Conservation (phyloP, 1,140 invertebrate species). For the Chelonus insularis region DNA sequence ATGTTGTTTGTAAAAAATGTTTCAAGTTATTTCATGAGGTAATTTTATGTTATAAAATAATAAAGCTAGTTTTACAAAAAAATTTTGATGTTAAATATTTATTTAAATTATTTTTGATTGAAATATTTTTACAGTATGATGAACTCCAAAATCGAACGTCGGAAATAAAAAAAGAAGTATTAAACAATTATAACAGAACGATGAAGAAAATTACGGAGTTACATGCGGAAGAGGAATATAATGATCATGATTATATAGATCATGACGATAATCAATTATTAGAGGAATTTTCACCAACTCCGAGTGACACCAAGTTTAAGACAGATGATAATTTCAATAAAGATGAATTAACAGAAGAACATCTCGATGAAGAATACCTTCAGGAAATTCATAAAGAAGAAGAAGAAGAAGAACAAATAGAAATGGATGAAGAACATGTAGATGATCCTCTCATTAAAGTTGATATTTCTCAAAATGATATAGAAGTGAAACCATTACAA, state of each 20-base stretch:
- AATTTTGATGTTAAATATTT: no score
- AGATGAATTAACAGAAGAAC: slow-evolving; percentile 9
- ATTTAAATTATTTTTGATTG: no score
- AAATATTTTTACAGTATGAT: slow-evolving; percentile 60
- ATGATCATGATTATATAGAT: slow-evolving; percentile 56
- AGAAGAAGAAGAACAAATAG: not conserved
- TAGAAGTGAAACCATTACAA: slow-evolving; percentile 25
- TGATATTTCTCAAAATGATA: slow-evolving; percentile 25
- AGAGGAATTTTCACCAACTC: slow-evolving; percentile 18
- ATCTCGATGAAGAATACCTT: slow-evolving; percentile 2
- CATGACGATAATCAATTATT: slow-evolving; percentile 39
- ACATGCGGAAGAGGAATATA: slow-evolving; percentile 47
- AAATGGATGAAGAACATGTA: slow-evolving; percentile 7
- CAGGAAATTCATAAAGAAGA: slow-evolving; percentile 11
- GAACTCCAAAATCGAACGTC: slow-evolving; percentile 61
- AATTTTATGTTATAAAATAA: slow-evolving; percentile 1
- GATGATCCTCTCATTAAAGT: slow-evolving; percentile 35
- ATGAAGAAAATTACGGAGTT: slow-evolving; percentile 40
- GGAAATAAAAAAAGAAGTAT: slow-evolving; percentile 58
- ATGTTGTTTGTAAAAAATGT: slow-evolving; percentile 68
- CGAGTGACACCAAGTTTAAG: no score
- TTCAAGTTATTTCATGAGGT: slow-evolving; percentile 64
- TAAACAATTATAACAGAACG: slow-evolving; percentile 55
- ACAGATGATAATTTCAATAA: slow-evolving; percentile 29
- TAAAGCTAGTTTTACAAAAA: no score